These are phyloP conservation scores for Eciton burchellii DNA, from an alignment of 1,140 invertebrate species.

Conservation along the genomic window DNA sequence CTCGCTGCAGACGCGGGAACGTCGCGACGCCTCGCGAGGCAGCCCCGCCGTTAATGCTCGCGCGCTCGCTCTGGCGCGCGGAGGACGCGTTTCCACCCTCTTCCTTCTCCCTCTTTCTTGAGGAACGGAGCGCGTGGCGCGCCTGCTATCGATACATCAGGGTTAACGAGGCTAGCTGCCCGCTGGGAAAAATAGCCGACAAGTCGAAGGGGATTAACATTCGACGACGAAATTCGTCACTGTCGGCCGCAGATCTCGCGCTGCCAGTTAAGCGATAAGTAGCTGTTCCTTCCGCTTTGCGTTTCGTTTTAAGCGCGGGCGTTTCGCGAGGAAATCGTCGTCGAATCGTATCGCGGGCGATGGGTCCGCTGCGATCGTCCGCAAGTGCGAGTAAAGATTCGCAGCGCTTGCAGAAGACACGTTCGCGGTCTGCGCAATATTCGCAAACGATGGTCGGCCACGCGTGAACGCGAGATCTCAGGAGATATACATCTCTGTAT, in stretches of 20 bases:
- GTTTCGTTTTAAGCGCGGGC: slow-evolving; percentile 45
- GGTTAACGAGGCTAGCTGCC: slow-evolving; percentile 64
- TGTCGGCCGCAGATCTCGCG: slow-evolving; percentile 59
- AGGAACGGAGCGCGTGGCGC: neutral
- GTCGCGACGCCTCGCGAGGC: slow-evolving; percentile 49
- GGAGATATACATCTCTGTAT: too few species aligned
- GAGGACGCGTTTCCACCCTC: neutral
- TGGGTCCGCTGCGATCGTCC: too few species aligned
- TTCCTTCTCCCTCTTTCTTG: neutral
- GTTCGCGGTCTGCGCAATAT: too few species aligned
- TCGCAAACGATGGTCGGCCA: too few species aligned
- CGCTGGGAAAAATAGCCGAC: slow-evolving; percentile 55
- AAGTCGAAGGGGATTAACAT: slow-evolving; percentile 69
- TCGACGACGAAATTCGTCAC: slow-evolving; percentile 73
- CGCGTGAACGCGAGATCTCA: too few species aligned
- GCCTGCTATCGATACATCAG: slow-evolving; percentile 69
- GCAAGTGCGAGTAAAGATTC: too few species aligned
- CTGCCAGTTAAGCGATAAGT: slow-evolving; percentile 50
- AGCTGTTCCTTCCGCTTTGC: slow-evolving; percentile 49
- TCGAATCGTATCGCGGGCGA: slow-evolving; percentile 8
- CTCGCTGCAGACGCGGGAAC: slow-evolving; percentile 36
- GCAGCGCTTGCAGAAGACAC: too few species aligned
- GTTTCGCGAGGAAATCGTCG: slow-evolving; percentile 26
- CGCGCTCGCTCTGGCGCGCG: slow-evolving; percentile 26
- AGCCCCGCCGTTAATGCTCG: slow-evolving; percentile 64